Evolutionary conservation across 2,113 vertebrate genomes (phyloP).

Genomic region (Amazona vittata): DNA sequence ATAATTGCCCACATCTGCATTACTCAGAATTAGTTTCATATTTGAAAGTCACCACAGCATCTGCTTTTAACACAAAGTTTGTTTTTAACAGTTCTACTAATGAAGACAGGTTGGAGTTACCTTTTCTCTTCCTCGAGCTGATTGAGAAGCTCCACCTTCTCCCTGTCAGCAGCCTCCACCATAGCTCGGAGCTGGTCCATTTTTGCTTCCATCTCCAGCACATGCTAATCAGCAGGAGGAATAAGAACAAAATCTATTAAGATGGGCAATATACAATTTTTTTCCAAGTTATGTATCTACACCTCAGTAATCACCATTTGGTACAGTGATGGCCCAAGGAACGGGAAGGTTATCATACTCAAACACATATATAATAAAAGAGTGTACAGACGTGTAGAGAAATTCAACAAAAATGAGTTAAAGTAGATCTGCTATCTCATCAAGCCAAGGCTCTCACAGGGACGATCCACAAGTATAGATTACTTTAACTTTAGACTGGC

Average conservation of each 20-base stretch:
- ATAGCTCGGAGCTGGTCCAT: constrained; percentile 95
- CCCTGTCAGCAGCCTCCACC: constrained; percentile 94
- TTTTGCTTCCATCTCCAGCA: constrained; percentile 92
- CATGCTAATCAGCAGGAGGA: constrained; percentile 66
- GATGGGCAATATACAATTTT: not conserved
- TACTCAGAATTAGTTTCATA: not conserved
- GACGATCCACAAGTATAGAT: not conserved
- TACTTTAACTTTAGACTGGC: not conserved
- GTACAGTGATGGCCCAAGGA: not conserved
- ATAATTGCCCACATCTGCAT: not conserved
- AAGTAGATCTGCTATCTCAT: not conserved
- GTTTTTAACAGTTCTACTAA: not conserved
- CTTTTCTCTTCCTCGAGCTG: constrained; percentile 97
- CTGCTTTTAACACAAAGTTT: not conserved
- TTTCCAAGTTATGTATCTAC: not conserved
- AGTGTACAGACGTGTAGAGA: not conserved
- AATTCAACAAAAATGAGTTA: not conserved
- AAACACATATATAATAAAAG: not conserved
- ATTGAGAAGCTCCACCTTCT: constrained; percentile 95
- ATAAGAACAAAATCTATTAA: not conserved
- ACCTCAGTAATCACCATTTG: not conserved
- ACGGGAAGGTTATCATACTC: not conserved
- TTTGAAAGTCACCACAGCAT: not conserved
- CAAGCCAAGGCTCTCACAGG: not conserved
- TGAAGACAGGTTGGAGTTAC: constrained; percentile 61